Evolutionary conservation across 2,797 vertebrate genomes (phyloP).

Genomic region (Takifugu ocellatus): DNA sequence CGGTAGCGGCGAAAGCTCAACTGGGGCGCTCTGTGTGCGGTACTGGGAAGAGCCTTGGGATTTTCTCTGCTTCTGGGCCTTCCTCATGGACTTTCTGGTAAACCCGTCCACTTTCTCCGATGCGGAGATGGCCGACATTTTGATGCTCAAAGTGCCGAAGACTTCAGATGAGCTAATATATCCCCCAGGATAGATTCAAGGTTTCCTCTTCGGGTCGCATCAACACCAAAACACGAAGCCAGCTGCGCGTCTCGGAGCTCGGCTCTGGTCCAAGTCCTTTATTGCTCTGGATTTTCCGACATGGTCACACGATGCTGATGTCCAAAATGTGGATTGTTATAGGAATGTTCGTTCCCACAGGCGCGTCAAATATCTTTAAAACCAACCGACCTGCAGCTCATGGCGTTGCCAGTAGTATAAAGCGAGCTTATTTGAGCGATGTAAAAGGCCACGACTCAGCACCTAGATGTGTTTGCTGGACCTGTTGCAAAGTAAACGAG

Average conservation of each 20-base stretch:
- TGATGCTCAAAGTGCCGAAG: slow-evolving; percentile 52
- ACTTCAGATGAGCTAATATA: slow-evolving; percentile 36
- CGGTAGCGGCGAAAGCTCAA: slow-evolving; percentile 90
- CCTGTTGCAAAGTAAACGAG: slow-evolving; percentile 48
- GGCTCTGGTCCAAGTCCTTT: slow-evolving; percentile 13
- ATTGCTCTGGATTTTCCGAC: slow-evolving; percentile 56
- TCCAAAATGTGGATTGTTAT: slow-evolving; percentile 45
- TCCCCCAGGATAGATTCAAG: slow-evolving; percentile 29
- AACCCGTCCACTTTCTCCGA: slow-evolving; percentile 99
- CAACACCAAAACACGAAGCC: slow-evolving; percentile 33
- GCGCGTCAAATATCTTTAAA: slow-evolving; percentile 30
- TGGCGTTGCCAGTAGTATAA: slow-evolving; percentile 17
- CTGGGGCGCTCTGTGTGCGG: slow-evolving; percentile 81
- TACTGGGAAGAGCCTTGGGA: slow-evolving; percentile 96
- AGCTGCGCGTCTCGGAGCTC: slow-evolving; percentile 22
- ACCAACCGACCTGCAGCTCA: slow-evolving; percentile 19
- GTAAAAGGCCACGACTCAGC: too few species aligned
- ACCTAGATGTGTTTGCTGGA: slow-evolving; percentile 1
- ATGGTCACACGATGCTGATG: slow-evolving; percentile 32
- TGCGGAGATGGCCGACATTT: slow-evolving; percentile 93
- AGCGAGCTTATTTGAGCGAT: neutral
- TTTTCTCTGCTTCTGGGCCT: slow-evolving; percentile 90
- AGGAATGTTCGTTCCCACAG: slow-evolving; percentile 5
- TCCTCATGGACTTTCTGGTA: slow-evolving; percentile 94
- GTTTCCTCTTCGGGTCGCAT: slow-evolving; percentile 45